These are phyloP conservation scores for Apus apus DNA, from an alignment of 2,113 vertebrate species.

Conservation along the genomic window DNA sequence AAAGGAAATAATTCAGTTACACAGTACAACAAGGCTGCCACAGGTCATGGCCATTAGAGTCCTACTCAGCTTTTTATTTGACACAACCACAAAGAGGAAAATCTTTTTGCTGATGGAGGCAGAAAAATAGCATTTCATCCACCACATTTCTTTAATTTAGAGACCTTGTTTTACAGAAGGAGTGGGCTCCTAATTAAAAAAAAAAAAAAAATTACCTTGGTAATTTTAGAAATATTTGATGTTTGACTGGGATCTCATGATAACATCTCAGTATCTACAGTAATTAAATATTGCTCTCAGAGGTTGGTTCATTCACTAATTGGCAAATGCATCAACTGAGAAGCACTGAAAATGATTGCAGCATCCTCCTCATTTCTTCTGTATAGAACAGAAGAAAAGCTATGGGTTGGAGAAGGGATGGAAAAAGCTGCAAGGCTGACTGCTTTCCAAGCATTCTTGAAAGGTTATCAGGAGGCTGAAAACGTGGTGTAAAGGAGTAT, in stretches of 20 bases:
- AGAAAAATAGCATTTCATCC: slow-evolving; percentile 51
- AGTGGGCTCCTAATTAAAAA: neutral
- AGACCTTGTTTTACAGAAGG: slow-evolving; percentile 42
- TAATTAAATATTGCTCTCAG: slow-evolving; percentile 67
- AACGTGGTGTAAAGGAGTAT: neutral
- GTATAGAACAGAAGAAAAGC: neutral
- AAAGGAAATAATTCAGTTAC: slow-evolving; percentile 59
- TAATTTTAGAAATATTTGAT: slow-evolving; percentile 60
- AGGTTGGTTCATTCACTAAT: slow-evolving; percentile 68
- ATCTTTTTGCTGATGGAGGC: slow-evolving; percentile 51
- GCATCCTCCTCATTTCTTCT: neutral
- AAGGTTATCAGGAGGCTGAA: neutral
- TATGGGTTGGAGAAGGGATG: neutral
- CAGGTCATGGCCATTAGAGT: slow-evolving; percentile 64
- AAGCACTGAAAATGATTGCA: neutral
- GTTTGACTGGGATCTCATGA: slow-evolving; percentile 57
- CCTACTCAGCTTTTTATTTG: slow-evolving; percentile 50
- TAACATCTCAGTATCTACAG: slow-evolving; percentile 68
- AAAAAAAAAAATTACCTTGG: neutral
- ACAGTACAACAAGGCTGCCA: slow-evolving; percentile 41
- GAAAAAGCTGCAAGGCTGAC: neutral
- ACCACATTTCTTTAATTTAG: slow-evolving; percentile 64
- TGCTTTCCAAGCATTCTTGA: neutral
- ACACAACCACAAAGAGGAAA: slow-evolving; percentile 34
- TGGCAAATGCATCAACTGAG: slow-evolving; percentile 20